phyloP scores from a whole-genome alignment of 2,797 vertebrate genomes.

The Microcaecilia unicolor region DNA sequence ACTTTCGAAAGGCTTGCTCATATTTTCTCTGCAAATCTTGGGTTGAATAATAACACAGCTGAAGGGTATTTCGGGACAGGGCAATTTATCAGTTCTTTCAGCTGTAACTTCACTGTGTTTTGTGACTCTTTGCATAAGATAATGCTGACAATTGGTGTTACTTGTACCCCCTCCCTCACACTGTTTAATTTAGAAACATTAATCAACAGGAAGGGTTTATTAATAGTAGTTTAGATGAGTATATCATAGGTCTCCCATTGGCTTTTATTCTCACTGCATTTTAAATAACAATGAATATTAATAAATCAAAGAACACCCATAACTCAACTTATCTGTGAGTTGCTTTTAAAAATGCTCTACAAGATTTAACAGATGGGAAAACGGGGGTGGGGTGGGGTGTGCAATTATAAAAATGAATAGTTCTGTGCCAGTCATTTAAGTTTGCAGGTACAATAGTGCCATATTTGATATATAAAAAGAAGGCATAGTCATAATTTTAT shows the following conservation, averaged over 20 bases:
- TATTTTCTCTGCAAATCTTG: too few species aligned
- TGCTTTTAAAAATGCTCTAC: constrained; percentile 20
- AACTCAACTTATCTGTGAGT: constrained; percentile 30
- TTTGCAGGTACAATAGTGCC: constrained; percentile 13
- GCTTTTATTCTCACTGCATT: neutral
- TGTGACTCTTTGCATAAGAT: too few species aligned
- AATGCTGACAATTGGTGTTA: too few species aligned
- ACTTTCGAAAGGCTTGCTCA: too few species aligned
- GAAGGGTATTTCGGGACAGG: too few species aligned
- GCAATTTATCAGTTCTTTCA: too few species aligned
- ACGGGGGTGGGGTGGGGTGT: constrained; percentile 15
- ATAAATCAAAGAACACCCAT: constrained; percentile 31
- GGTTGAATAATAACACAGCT: too few species aligned
- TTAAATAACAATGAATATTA: constrained; percentile 14
- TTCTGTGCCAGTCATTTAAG: constrained; percentile 10
- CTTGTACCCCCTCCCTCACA: too few species aligned
- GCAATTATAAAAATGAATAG: constrained; percentile 14
- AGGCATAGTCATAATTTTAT: neutral
- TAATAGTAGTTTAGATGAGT: too few species aligned
- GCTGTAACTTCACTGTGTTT: too few species aligned
- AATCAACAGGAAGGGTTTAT: too few species aligned
- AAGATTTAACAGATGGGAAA: constrained; percentile 25
- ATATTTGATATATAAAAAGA: neutral
- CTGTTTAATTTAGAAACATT: too few species aligned
- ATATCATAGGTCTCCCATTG: neutral